Base-by-base conservation (phyloP, 2,888 invertebrate genomes). In the Dasypogon diadema region DNA sequence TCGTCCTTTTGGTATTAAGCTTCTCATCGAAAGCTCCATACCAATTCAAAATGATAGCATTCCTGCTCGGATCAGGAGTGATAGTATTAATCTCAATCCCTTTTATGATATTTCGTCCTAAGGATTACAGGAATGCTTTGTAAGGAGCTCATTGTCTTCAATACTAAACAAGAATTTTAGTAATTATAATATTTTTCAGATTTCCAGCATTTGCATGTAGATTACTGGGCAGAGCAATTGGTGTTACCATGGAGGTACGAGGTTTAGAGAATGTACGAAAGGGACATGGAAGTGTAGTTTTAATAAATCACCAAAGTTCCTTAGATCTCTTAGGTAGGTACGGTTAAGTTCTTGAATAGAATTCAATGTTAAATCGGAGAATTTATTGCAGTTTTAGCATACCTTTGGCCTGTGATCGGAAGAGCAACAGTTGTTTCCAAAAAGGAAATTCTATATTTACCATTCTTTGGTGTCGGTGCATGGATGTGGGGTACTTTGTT, bases 401-500 rank as follows among this genome's bases (percentile, higher is more conserved):
- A 92, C 81, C 87, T 95, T 55, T 96, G 95, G 96, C 94, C 95
- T 3, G 87, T 92, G 22, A 90, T 95, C 87, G 90, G 92, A 55
- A 90, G 92, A 26, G 92, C 93, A 80, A 93, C 94, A 1, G 93
- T 93, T 77, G 91, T 97, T 58, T 90, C 95, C 1, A 97, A 97
- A 85, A 92, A 91, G 79, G 93, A 94, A 80, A 88, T 97, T 58
- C 89, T 94, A 79, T 96, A 92, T 84, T 86, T 93, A 60, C 93
- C 94, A 79, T 92, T 95, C 1, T 96, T 97, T 83, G 97, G 96
- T 5, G 84, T 94, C 3, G 94, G 94, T 0, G 90, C 92, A 2
- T 95, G 94, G 92, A 87, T 97, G 74, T 95, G 94, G 91, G 96
- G 96, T 42, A 93, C 95, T 0, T 90, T 97, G 73, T 97, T 95